phyloP scores from a whole-genome alignment of 2,797 vertebrate genomes.

The Cynopterus sphinx region DNA sequence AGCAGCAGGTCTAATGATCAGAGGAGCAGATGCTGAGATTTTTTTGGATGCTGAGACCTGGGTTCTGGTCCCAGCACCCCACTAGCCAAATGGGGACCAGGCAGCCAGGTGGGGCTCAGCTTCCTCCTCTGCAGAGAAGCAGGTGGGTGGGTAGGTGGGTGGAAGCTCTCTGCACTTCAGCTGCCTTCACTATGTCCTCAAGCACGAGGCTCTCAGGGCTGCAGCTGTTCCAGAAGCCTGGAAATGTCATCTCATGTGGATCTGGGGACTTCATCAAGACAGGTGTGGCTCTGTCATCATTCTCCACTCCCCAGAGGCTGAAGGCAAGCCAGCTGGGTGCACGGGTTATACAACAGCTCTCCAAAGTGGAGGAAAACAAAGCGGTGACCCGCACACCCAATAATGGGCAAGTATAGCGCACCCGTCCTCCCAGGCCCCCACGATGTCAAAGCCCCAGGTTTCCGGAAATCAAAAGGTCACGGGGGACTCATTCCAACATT shows the following conservation, averaged over 20 bases:
- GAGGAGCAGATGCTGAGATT: not conserved
- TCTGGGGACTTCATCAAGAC: not conserved
- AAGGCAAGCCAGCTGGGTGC: not conserved
- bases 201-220: not conserved
- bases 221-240: not conserved
- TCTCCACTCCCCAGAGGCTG: not conserved
- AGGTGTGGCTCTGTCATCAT: not conserved
- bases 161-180: not conserved
- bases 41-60: not conserved
- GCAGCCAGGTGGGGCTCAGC: not conserved
- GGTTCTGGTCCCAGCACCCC: not conserved
- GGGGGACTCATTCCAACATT: not conserved
- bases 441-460: not conserved
- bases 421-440: not conserved
- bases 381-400: not conserved
- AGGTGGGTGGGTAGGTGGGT: accelerated
- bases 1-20: not conserved
- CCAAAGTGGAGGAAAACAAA: not conserved
- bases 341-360: not conserved
- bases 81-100: not conserved
- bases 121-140: not conserved
- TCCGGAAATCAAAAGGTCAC: not conserved
- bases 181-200: too few species aligned
- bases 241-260: not conserved
- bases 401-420: not conserved